These are phyloP conservation scores for Sinotaia quadrata DNA, from an alignment of 2,888 invertebrate genomes.

Conservation along the genomic window DNA sequence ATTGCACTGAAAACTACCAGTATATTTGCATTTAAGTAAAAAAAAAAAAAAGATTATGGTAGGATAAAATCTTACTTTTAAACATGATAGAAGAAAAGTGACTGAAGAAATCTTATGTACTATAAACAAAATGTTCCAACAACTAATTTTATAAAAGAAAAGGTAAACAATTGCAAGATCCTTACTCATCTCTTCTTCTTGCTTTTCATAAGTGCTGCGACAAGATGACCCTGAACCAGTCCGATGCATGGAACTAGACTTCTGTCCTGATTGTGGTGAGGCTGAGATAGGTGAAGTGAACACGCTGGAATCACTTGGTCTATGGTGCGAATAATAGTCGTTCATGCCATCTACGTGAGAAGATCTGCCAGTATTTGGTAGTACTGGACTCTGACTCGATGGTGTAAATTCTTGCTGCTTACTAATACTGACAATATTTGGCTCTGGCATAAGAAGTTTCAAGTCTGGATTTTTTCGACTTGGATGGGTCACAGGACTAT, in stretches of 20 bases:
- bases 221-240: conserved; percentile 19
- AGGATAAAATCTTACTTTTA: no score
- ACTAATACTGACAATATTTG: no score
- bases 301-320: not conserved
- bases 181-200: conserved; percentile 25
- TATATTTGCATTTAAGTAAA: no score
- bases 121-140: no score
- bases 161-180: no score
- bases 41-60: no score
- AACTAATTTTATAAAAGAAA: no score
- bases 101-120: no score
- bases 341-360: not conserved
- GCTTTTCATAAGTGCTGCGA: conserved; percentile 18
- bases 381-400: not conserved
- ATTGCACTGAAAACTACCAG: no score
- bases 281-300: conserved; percentile 3
- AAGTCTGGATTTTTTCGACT: conserved; percentile 6
- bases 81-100: no score
- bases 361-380: not conserved
- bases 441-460: conserved; percentile 5
- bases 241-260: conserved; percentile 13
- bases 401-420: no score
- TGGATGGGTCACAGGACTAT: no score
- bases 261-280: not conserved
- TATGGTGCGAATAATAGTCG: not conserved